Evolutionary conservation across 2,113 vertebrate genomes (phyloP).

Genomic region (Albula glossodonta): DNA sequence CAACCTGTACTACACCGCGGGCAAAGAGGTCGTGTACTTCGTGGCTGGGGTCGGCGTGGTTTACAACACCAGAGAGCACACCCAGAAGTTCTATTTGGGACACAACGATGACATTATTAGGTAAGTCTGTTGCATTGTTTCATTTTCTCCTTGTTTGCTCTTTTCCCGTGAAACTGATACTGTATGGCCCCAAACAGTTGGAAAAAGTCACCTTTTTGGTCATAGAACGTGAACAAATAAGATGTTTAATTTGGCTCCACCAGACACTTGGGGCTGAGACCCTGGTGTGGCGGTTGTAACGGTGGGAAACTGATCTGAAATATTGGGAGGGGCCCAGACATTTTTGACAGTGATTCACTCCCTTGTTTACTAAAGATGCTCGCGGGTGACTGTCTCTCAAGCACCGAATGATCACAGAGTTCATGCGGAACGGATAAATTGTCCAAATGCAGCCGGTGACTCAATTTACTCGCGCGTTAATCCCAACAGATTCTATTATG

Average conservation of each 20-base stretch:
- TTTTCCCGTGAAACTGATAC: not conserved
- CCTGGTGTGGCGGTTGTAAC: not conserved
- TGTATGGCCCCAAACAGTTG: too few relatives aligned
- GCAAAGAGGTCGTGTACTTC: conserved; percentile 96
- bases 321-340: not conserved
- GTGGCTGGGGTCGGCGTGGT: conserved; percentile 97
- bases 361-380: not conserved
- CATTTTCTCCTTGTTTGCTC: not conserved
- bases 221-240: too few relatives aligned
- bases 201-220: too few relatives aligned
- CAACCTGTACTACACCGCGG: conserved; percentile 96
- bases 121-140: conserved; percentile 63
- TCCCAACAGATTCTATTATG: too few relatives aligned
- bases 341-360: not conserved
- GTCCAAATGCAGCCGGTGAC: too few relatives aligned
- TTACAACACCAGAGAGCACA: conserved; percentile 94
- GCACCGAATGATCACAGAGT: not conserved
- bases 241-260: too few relatives aligned
- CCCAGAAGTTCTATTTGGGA: conserved; percentile 97
- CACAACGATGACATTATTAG: conserved; percentile 99
- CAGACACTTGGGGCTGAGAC: too few relatives aligned
- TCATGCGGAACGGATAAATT: not conserved
- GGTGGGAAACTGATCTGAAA: not conserved
- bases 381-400: not conserved
- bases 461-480: not conserved